Conservation (phyloP, 2,797 vertebrate genomes). For the Aulostomus chinensis region DNA sequence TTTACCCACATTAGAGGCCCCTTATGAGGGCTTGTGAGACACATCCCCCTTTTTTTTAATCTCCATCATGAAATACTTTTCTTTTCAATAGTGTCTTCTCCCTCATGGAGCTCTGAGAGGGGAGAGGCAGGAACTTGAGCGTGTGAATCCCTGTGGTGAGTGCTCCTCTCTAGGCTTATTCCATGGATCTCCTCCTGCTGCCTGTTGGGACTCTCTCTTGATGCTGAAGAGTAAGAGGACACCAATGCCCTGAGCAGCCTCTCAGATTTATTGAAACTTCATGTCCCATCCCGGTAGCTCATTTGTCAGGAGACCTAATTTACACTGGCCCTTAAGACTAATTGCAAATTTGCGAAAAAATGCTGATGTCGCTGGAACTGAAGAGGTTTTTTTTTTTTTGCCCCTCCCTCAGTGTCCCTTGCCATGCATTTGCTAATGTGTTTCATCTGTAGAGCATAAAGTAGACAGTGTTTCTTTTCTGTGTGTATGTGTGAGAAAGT, state of each 20-base stretch:
- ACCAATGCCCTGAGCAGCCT: slow-evolving; percentile 66
- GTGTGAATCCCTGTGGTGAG: slow-evolving; percentile 53
- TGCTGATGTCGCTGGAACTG: slow-evolving; percentile 98
- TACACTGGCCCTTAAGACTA: slow-evolving; percentile 99
- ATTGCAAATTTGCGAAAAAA: slow-evolving; percentile 99
- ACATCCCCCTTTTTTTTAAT: slow-evolving; percentile 59
- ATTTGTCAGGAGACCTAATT: slow-evolving; percentile 99
- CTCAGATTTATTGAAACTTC: slow-evolving; percentile 85
- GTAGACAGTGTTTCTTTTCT: slow-evolving; percentile 84
- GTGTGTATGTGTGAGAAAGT: slow-evolving; percentile 72
- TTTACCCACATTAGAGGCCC: slow-evolving; percentile 72
- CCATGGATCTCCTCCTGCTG: slow-evolving; percentile 40
- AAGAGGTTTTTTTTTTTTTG: slow-evolving; percentile 52
- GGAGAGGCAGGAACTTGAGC: slow-evolving; percentile 39
- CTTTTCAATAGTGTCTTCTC: slow-evolving; percentile 36
- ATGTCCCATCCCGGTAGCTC: slow-evolving; percentile 93
- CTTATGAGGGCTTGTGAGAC: slow-evolving; percentile 64
- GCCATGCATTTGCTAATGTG: slow-evolving; percentile 95
- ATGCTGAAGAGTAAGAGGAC: slow-evolving; percentile 67
- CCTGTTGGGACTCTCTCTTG: slow-evolving; percentile 63
- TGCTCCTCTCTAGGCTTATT: slow-evolving; percentile 54
- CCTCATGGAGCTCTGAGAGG: slow-evolving; percentile 43
- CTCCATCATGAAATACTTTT: slow-evolving; percentile 60
- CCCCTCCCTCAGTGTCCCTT: slow-evolving; percentile 89
- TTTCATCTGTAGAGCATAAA: slow-evolving; percentile 98